Conservation (phyloP, 23 tunicate species). For the Trididemnum nubilum region DNA sequence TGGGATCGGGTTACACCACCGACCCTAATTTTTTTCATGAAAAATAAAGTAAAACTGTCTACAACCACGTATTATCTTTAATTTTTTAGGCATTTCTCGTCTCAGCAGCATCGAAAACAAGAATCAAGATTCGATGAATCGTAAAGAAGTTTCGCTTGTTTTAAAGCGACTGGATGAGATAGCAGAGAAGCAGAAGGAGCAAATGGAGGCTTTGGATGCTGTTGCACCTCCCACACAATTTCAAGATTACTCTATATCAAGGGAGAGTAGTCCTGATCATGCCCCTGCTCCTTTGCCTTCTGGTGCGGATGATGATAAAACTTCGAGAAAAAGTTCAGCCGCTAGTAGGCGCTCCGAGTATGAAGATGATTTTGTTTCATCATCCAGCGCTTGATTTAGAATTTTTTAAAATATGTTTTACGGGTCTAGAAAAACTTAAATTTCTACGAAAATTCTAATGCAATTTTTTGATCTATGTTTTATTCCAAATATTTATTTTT, state of each 20-base stretch:
- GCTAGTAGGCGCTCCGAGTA: conserved; percentile 40
- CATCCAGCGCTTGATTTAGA: conserved; percentile 2
- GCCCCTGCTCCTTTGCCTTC: neutral
- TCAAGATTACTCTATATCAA: neutral
- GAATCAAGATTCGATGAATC: conserved; percentile 25
- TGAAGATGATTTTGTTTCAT: conserved; percentile 46
- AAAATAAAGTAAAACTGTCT: too few species aligned
- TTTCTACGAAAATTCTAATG: too few species aligned
- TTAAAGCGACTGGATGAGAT: conserved; percentile 57
- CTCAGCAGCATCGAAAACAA: conserved; percentile 11
- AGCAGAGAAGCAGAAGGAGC: conserved; percentile 54
- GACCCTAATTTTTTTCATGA: too few species aligned
- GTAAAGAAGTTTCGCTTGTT: conserved; percentile 52
- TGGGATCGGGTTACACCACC: too few species aligned
- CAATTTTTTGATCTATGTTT: too few species aligned
- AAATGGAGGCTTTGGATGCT: conserved; percentile 56
- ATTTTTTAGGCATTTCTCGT: conserved; percentile 13
- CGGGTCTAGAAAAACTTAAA: too few species aligned
- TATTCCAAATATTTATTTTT: too few species aligned
- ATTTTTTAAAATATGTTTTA: too few species aligned
- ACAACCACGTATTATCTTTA: too few species aligned
- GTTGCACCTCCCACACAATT: conserved; percentile 5
- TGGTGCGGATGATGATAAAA: neutral
- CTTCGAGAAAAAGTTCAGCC: conserved; percentile 21
- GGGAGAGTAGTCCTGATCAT: neutral